phyloP scores from a whole-genome alignment of 2,113 vertebrate genomes.

The Phalacrocorax aristotelis region DNA sequence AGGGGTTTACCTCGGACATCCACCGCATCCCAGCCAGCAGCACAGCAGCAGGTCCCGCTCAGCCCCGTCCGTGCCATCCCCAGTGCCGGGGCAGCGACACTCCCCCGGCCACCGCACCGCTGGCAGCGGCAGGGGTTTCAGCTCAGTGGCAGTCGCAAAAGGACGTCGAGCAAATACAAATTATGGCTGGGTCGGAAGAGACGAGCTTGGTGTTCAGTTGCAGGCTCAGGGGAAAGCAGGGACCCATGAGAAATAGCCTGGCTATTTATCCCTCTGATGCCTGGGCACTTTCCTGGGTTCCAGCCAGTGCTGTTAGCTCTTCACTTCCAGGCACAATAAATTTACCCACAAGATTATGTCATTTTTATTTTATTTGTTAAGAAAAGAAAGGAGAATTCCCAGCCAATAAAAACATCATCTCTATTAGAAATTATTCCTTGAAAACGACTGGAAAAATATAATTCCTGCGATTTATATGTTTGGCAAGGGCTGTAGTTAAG shows the following conservation, averaged over 20 bases:
- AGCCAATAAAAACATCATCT: constrained; percentile 28
- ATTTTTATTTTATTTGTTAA: background rate
- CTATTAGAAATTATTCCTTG: constrained; percentile 26
- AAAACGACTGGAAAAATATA: constrained; percentile 30
- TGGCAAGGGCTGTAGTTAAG: background rate
- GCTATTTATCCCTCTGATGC: background rate
- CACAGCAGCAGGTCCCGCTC: accelerated
- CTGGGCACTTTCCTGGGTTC: background rate
- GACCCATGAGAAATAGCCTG: background rate
- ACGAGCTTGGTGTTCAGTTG: accelerated
- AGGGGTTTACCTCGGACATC: background rate
- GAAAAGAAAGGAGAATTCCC: background rate
- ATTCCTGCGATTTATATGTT: background rate
- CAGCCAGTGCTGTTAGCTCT: background rate
- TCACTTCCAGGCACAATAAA: constrained; percentile 9
- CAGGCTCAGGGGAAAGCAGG: background rate
- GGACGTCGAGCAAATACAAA: background rate
- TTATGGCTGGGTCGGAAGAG: background rate
- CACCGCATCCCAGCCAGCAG: background rate
- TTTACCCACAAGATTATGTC: background rate
- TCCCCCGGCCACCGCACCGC: accelerated
- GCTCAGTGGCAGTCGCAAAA: background rate
- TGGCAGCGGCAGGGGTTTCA: accelerated
- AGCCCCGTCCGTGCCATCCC: accelerated
- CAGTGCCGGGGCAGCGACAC: background rate